These are phyloP conservation scores for Chionis minor DNA, from an alignment of 2,113 vertebrate species.

Conservation along the genomic window DNA sequence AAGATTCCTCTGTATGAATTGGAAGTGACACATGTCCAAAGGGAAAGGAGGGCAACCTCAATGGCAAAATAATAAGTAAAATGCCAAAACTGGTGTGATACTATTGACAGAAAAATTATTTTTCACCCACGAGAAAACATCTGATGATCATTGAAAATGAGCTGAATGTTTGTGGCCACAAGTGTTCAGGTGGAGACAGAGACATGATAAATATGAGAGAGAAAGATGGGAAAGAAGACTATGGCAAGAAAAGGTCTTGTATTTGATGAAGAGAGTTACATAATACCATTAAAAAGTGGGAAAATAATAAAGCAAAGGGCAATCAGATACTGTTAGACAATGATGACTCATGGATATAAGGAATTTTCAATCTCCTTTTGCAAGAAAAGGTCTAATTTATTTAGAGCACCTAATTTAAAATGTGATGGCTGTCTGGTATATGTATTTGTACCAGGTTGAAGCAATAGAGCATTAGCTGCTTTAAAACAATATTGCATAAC, in stretches of 20 bases:
- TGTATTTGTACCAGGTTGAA: background rate
- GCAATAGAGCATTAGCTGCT: accelerated
- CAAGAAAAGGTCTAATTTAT: background rate
- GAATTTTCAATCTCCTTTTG: background rate
- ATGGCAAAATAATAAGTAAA: background rate
- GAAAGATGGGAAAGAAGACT: background rate
- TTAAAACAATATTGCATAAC: background rate
- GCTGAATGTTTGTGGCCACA: background rate
- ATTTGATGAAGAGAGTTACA: background rate
- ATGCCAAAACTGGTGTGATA: background rate
- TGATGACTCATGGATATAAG: background rate
- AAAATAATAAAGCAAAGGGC: background rate
- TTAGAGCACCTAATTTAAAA: background rate
- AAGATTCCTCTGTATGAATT: background rate
- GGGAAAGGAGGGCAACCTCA: background rate
- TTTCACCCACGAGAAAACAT: background rate
- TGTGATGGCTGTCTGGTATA: background rate
- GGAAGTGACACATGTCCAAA: background rate
- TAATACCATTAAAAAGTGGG: background rate
- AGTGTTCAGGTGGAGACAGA: background rate
- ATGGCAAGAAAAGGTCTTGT: background rate
- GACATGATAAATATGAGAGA: background rate
- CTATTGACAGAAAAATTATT: background rate
- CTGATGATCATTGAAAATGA: background rate
- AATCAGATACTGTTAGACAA: background rate